Conservation (phyloP, 2,888 invertebrate genomes). For the Xestia xanthographa region DNA sequence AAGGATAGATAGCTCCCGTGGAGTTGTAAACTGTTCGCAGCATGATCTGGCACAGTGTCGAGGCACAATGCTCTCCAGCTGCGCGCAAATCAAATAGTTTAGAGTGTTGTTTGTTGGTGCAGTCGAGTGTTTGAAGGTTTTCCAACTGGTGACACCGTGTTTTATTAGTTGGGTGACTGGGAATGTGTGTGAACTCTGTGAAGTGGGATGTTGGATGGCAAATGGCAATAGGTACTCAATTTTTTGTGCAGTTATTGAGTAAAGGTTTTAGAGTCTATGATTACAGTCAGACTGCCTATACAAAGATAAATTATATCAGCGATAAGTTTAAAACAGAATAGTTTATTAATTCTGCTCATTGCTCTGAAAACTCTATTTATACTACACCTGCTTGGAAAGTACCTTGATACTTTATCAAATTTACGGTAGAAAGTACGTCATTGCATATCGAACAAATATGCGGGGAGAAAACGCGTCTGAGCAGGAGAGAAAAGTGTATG, state of each 20-base stretch:
- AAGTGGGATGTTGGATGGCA: background rate
- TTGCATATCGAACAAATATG: too few relatives aligned
- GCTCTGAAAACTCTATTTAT: too few relatives aligned
- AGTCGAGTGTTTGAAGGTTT: constrained; percentile 56
- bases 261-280: background rate
- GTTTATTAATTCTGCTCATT: too few relatives aligned
- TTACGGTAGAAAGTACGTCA: too few relatives aligned
- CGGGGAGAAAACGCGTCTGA: too few relatives aligned
- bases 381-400: too few relatives aligned
- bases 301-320: too few relatives aligned
- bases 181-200: background rate
- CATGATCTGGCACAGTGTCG: constrained; percentile 57
- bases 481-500: too few relatives aligned
- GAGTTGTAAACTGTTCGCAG: constrained; percentile 57
- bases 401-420: too few relatives aligned
- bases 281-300: background rate
- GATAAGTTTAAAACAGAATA: too few relatives aligned
- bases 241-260: background rate
- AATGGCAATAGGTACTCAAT: background rate
- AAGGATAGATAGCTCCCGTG: constrained; percentile 45
- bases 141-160: constrained; percentile 53
- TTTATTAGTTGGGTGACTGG: constrained; percentile 30
- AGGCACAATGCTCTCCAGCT: constrained; percentile 62
- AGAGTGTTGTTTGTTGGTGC: constrained; percentile 49
- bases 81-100: constrained; percentile 63